phyloP scores from a whole-genome alignment of 1,140 invertebrate species.

The Ladona fulva region DNA sequence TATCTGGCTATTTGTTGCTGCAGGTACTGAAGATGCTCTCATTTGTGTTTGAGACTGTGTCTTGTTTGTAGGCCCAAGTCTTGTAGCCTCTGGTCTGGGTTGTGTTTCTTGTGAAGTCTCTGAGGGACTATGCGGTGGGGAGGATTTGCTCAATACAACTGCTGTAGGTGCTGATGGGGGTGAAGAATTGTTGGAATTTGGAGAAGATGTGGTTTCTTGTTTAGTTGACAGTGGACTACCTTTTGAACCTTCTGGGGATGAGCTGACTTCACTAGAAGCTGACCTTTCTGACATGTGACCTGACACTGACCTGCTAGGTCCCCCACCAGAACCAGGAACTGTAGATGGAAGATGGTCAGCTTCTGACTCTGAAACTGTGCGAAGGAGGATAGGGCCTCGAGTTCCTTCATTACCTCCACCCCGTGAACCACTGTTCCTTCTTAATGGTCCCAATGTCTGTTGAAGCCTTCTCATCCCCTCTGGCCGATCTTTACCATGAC shows the following conservation, averaged over 20 bases:
- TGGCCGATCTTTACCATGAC: neutral
- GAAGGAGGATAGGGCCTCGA: neutral
- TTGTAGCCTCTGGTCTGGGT: neutral
- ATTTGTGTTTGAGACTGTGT: neutral
- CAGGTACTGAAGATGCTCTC: slow-evolving; percentile 11
- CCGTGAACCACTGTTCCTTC: neutral
- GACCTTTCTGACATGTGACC: neutral
- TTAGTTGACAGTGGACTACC: neutral
- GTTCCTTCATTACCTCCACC: neutral
- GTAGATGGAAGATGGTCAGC: neutral
- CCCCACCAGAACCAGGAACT: neutral
- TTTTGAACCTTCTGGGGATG: slow-evolving; percentile 3
- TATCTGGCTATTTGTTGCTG: neutral
- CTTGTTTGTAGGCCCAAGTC: neutral
- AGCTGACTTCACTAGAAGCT: neutral
- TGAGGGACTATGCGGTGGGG: neutral
- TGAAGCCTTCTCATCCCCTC: neutral
- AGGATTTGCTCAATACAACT: neutral
- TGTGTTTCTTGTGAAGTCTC: neutral
- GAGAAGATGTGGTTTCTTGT: neutral
- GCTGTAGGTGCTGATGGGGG: neutral
- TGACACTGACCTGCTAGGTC: neutral
- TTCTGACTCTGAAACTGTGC: neutral
- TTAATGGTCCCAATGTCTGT: neutral
- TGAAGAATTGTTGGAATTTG: neutral